Evolutionary conservation across 2,113 vertebrate genomes (phyloP).

Genomic region (Laterallus jamaicensis): DNA sequence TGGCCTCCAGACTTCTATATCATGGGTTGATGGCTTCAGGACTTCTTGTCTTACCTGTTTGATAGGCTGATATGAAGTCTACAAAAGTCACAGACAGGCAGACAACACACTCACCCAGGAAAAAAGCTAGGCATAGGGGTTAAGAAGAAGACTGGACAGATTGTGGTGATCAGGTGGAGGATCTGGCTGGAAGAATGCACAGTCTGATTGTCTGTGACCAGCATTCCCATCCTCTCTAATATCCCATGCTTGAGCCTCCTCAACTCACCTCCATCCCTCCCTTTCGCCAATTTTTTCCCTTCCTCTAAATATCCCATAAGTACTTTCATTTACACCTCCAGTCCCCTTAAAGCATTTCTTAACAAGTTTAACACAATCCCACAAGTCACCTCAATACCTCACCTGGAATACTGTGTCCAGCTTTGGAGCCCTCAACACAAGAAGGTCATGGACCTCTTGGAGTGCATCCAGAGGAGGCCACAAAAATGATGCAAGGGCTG

Average conservation of each 20-base stretch:
- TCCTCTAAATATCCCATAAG: background rate
- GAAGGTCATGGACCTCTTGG: too few relatives aligned
- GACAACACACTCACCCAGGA: background rate
- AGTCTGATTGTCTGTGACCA: rapidly evolving
- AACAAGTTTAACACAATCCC: background rate
- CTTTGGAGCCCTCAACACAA: too few relatives aligned
- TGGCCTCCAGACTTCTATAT: background rate
- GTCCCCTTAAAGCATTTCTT: background rate
- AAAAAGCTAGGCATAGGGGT: rapidly evolving
- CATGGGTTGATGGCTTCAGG: background rate
- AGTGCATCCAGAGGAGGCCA: too few relatives aligned
- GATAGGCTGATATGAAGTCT: background rate
- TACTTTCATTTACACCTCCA: background rate
- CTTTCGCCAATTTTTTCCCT: background rate
- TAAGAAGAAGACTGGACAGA: background rate
- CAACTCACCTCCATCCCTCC: background rate
- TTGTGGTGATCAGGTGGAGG: background rate
- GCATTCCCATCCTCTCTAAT: background rate
- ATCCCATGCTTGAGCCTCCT: background rate
- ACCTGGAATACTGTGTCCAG: too few relatives aligned
- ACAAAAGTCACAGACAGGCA: background rate
- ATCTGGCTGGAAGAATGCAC: background rate
- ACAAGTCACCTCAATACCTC: background rate
- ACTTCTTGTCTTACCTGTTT: background rate
- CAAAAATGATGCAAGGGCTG: too few relatives aligned